These are phyloP conservation scores for Rhinopithecus roxellana DNA, from an alignment of 2,113 vertebrate genomes.

Conservation along the genomic window DNA sequence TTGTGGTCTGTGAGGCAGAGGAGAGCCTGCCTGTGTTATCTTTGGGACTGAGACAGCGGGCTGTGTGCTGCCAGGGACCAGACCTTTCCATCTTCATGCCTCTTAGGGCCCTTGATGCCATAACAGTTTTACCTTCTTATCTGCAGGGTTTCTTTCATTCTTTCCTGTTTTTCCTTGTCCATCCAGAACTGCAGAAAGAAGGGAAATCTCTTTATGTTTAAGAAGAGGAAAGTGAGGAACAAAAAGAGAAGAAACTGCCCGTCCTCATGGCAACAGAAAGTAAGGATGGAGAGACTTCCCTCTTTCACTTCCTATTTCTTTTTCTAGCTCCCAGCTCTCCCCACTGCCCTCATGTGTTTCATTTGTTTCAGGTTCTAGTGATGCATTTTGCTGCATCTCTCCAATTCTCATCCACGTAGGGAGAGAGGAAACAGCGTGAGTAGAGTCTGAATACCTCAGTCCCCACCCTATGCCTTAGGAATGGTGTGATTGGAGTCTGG, in stretches of 20 bases:
- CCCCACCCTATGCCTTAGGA: not conserved
- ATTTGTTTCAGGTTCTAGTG: not conserved
- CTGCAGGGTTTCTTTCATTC: conserved; percentile 75
- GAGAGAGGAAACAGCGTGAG: not conserved
- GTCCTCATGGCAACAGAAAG: not conserved
- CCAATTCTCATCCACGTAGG: not conserved
- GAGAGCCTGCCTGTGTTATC: not conserved
- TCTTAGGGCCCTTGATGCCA: not conserved
- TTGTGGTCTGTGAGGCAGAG: not conserved
- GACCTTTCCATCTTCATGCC: not conserved
- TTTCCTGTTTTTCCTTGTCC: conserved; percentile 72
- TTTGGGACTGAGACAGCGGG: not conserved
- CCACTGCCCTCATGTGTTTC: not conserved
- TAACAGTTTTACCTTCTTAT: conserved; percentile 86
- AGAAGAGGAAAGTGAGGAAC: not conserved
- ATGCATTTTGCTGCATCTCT: not conserved
- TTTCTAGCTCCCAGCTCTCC: not conserved
- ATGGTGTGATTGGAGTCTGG: not conserved
- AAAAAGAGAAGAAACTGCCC: not conserved
- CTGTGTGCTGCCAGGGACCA: not conserved
- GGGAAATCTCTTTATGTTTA: not conserved
- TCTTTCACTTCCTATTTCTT: not conserved
- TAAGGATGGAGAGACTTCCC: not conserved
- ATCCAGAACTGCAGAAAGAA: conserved; percentile 85
- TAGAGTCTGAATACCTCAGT: not conserved